A percentile compares a stretch with the other conserved stretches of the same genome.
Evolutionary conservation across 2,888 invertebrate genomes (phyloP).

Genomic region (Cephalotes varians): DNA sequence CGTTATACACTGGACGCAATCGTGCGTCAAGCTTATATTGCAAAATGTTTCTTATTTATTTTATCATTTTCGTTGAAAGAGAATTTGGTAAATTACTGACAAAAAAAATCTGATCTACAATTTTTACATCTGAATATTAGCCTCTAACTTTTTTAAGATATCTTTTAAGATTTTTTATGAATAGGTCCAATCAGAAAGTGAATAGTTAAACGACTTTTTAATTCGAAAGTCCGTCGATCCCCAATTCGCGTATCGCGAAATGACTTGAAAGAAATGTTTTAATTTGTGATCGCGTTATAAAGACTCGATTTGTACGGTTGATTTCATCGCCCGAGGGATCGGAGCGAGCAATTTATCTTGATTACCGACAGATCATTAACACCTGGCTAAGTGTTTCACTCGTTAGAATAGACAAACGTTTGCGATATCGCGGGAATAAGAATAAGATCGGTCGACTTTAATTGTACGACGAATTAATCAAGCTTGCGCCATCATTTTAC

Average conservation of each 20-base stretch:
- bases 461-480: slow-evolving; percentile 52
- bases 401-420: slow-evolving; percentile 48
- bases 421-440: slow-evolving; percentile 43
- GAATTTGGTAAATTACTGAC: neutral
- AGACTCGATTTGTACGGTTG: slow-evolving; percentile 36
- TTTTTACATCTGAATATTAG: neutral
- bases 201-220: slow-evolving; percentile 45
- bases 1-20: neutral
- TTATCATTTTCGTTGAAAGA: neutral
- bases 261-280: slow-evolving; percentile 15
- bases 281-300: slow-evolving; percentile 32
- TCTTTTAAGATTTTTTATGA: neutral
- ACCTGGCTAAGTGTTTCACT: slow-evolving; percentile 55
- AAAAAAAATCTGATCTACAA: neutral
- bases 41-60: neutral
- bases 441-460: slow-evolving; percentile 55
- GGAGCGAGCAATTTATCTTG: slow-evolving; percentile 47
- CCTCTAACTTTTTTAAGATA: neutral
- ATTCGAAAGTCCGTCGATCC: slow-evolving; percentile 1
- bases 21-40: neutral
- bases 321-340: slow-evolving; percentile 34
- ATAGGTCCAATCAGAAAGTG: neutral
- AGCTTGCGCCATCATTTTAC: slow-evolving; percentile 28
- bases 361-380: slow-evolving; percentile 53
- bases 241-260: neutral